Percentiles rank a stretch among this genome's conserved stretches.
Evolutionary conservation across 2,888 invertebrate species (phyloP).

Genomic region (Chrysotoxum bicinctum): DNA sequence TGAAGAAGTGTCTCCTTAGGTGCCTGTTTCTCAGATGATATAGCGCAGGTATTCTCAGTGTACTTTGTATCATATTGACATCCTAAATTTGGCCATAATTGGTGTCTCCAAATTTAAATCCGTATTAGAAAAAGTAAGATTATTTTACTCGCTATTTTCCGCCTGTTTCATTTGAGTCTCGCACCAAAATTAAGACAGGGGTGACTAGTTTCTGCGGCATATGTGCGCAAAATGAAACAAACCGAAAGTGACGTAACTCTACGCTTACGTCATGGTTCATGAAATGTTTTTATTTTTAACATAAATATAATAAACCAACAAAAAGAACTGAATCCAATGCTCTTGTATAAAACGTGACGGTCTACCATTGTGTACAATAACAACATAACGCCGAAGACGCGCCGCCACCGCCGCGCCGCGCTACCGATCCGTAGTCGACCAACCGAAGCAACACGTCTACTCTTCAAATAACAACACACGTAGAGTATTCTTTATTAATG

Average conservation of each 20-base stretch:
- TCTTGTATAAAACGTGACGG: constrained; percentile 65
- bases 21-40: too few species aligned
- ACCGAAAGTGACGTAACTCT: constrained; percentile 51
- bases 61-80: too few species aligned
- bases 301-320: constrained; percentile 30
- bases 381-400: constrained; percentile 1
- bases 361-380: constrained; percentile 34
- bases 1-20: too few species aligned
- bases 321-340: constrained; percentile 51
- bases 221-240: constrained; percentile 5
- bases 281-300: constrained; percentile 32
- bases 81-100: too few species aligned
- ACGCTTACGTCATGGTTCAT: constrained; percentile 66
- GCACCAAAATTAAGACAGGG: too few species aligned
- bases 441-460: constrained; percentile 61
- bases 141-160: too few species aligned
- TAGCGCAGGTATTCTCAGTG: too few species aligned
- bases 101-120: too few species aligned
- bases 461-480: constrained; percentile 59
- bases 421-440: constrained; percentile 20
- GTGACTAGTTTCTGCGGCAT: neutral
- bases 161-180: too few species aligned
- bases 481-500: constrained; percentile 40
- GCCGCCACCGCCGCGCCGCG: neutral
- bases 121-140: too few species aligned